These are phyloP conservation scores for Lepus townsendii DNA, from an alignment of 2,797 vertebrate genomes.

Conservation along the genomic window DNA sequence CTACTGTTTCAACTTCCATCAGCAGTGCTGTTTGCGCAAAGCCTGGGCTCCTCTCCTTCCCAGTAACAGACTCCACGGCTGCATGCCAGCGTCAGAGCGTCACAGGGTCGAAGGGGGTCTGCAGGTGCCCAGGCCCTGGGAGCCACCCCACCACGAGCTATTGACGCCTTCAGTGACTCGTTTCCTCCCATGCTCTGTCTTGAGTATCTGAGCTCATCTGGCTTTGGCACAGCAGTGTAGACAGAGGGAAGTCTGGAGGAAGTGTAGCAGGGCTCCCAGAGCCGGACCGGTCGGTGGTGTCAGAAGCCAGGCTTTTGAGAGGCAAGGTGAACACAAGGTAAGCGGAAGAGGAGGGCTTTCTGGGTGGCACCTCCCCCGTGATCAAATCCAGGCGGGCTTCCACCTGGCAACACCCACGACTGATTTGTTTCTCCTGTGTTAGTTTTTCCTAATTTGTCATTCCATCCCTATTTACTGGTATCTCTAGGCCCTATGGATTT, in stretches of 20 bases:
- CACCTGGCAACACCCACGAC: background rate
- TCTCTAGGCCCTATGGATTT: background rate
- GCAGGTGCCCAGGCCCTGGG: no score
- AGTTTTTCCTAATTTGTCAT: background rate
- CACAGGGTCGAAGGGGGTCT: background rate
- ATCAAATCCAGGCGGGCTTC: background rate
- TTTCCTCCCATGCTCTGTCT: background rate
- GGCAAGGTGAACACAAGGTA: background rate
- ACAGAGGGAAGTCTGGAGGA: background rate
- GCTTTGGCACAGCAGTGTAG: background rate
- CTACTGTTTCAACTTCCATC: background rate
- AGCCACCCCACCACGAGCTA: background rate
- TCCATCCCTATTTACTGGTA: background rate
- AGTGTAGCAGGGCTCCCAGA: background rate
- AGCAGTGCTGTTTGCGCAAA: background rate
- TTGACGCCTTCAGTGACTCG: background rate
- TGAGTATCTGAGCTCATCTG: background rate
- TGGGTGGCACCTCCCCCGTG: background rate
- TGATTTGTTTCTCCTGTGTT: background rate
- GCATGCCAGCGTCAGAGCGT: background rate
- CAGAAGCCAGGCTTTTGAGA: slow-evolving; percentile 10
- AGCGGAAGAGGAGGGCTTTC: background rate
- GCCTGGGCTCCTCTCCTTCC: background rate
- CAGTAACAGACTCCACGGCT: background rate
- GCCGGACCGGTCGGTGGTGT: background rate